phyloP scores from a whole-genome alignment of 2,113 vertebrate genomes.

The Cynopterus brachyotis region DNA sequence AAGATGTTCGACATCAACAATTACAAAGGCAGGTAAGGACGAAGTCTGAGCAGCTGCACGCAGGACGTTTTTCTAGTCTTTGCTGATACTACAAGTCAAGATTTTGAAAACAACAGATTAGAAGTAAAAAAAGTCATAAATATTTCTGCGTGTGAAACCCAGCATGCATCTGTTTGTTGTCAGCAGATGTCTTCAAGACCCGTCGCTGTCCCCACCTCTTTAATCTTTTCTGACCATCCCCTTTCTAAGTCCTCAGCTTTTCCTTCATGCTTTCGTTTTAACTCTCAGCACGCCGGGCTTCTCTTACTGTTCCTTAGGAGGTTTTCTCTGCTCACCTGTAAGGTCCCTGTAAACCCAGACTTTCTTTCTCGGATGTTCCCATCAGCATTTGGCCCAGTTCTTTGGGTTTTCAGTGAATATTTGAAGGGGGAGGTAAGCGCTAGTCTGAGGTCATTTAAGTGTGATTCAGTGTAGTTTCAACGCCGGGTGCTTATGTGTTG shows the following conservation, averaged over 20 bases:
- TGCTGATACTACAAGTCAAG: no score
- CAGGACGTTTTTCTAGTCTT: neutral
- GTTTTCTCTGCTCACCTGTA: fast-evolving
- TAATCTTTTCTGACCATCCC: neutral
- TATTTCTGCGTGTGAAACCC: neutral
- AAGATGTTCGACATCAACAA: conserved; percentile 85
- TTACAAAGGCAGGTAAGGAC: conserved; percentile 85
- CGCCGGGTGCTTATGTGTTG: neutral
- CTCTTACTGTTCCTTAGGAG: fast-evolving
- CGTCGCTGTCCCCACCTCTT: neutral
- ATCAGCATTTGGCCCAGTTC: neutral
- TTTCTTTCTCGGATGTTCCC: fast-evolving
- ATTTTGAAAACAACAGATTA: no score
- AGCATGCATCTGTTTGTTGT: fast-evolving
- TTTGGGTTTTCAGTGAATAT: neutral
- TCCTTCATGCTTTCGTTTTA: neutral
- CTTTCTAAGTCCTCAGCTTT: no score
- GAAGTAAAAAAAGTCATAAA: neutral
- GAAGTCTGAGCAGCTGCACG: neutral
- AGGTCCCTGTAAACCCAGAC: neutral
- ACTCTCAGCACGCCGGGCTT: fast-evolving
- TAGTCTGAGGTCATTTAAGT: fast-evolving
- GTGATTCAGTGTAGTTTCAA: fast-evolving
- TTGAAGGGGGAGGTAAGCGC: neutral
- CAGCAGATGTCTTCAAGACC: neutral